phyloP scores from a whole-genome alignment of 2,797 vertebrate species.

The Melopsittacus undulatus region DNA sequence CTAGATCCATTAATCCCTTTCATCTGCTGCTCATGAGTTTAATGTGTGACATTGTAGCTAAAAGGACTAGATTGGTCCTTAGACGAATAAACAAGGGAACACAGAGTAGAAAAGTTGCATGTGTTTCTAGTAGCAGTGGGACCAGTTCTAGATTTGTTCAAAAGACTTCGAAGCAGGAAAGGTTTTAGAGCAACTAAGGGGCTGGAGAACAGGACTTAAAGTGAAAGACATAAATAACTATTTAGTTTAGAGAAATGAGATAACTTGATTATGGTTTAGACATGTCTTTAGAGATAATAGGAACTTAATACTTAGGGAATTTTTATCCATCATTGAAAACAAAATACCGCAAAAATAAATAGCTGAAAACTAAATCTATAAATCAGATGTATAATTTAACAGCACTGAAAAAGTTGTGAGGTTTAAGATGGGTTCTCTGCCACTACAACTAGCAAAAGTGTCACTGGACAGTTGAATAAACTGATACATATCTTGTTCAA shows the following conservation, averaged over 20 bases:
- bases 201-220: neutral
- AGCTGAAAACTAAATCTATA: neutral
- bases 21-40: neutral
- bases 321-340: neutral
- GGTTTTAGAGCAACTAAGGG: neutral
- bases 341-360: neutral
- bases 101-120: neutral
- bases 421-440: neutral
- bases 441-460: neutral
- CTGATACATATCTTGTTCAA: neutral
- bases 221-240: neutral
- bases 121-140: neutral
- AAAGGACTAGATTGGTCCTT: neutral
- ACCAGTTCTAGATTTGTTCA: neutral
- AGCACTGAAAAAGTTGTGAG: neutral
- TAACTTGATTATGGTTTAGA: neutral
- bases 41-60: neutral
- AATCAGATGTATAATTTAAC: neutral
- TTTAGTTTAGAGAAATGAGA: neutral
- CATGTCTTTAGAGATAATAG: neutral
- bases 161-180: neutral
- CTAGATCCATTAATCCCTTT: constrained; percentile 30
- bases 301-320: neutral
- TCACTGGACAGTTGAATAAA: neutral
- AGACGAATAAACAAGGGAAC: neutral